A percentile compares a stretch with the other conserved stretches of the same genome.
Conservation (phyloP, 30 jellyfish, hydroid and myxozoan genomes). For the Aurelia sp. region DNA sequence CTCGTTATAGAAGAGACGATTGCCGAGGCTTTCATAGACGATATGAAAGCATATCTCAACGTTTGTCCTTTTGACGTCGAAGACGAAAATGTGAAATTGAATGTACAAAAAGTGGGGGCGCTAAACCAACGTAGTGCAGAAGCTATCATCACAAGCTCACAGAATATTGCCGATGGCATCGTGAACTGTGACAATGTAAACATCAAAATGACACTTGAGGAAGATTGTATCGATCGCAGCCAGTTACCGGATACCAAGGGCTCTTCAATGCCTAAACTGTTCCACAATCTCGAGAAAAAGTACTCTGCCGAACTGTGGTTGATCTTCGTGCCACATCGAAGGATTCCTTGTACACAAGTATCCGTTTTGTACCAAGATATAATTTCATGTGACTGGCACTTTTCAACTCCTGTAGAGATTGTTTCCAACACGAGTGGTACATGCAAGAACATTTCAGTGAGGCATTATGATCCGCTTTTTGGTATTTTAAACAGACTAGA, state of each 20-base stretch:
- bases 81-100: not conserved
- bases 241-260: too few species aligned
- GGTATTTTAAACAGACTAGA: too few species aligned
- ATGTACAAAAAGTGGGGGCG: not conserved
- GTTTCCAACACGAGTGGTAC: not conserved
- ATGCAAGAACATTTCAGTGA: not conserved
- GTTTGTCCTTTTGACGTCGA: not conserved
- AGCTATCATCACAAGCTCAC: not conserved
- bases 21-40: too few species aligned
- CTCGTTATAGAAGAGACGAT: too few species aligned
- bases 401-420: not conserved
- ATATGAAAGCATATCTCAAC: too few species aligned
- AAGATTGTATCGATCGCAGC: not conserved
- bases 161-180: not conserved
- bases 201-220: not conserved
- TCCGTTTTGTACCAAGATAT: constrained; percentile 28
- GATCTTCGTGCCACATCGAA: constrained; percentile 34
- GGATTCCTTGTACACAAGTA: constrained; percentile 31
- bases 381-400: constrained; percentile 8
- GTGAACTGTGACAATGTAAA: not conserved
- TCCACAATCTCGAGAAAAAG: not conserved
- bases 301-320: constrained; percentile 49
- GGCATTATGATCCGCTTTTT: not conserved
- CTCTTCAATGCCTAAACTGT: not conserved
- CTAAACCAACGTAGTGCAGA: not conserved